Base-by-base conservation (phyloP, 2,797 vertebrate genomes). In the Pachyuromys duprasi region DNA sequence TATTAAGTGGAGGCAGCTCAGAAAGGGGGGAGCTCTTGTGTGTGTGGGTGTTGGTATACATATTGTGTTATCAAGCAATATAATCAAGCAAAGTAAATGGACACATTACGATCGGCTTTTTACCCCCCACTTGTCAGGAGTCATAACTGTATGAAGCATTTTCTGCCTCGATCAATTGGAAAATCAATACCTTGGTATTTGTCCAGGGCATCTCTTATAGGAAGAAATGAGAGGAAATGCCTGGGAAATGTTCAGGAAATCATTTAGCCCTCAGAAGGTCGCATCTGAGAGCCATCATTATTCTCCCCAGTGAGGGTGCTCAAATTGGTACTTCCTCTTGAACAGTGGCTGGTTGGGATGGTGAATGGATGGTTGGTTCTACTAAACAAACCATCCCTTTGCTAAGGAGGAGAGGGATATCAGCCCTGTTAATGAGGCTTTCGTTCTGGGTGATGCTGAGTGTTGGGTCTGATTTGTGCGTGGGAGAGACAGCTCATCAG, bases 401-500 rank as follows among this genome's bases (percentile, higher is more conserved):
- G 1, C 12, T n/a, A 33, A 11, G 17, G 82, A 39, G 17, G 31
- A 0, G 12, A 63, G 18, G 18, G 3, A 15, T 39, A 42, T 49
- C 1, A n/a, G 53, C 22, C 45, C 8, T 17, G 0, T 0, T 13
- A 2, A 8, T 0, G 0, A 74, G 24, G 14, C 72, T 53, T 65
- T 67, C 14, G 4, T 20, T n/a, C 80, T 0, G 0, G 11, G 31
- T 0, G 0, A 91, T 2, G n/a, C 49, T 36, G 1, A 24, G 2
- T 20, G 4, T 36, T 31, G 1, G 57, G 70, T 45, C 57, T 49
- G 55, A 45, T 78, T 57, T 53, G 67, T 33, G 26, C n/a, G n/a
- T 78, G 74, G 39, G n/a, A 99, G 99, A 99, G 98, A 95, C 98
- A 99, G 90, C 96, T 98, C 65, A 95, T 98, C 94, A 96, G 99